A percentile compares a stretch with the other conserved stretches of the same genome.
phyloP scores from a whole-genome alignment of 2,113 vertebrate species.

The Hassar affinis region DNA sequence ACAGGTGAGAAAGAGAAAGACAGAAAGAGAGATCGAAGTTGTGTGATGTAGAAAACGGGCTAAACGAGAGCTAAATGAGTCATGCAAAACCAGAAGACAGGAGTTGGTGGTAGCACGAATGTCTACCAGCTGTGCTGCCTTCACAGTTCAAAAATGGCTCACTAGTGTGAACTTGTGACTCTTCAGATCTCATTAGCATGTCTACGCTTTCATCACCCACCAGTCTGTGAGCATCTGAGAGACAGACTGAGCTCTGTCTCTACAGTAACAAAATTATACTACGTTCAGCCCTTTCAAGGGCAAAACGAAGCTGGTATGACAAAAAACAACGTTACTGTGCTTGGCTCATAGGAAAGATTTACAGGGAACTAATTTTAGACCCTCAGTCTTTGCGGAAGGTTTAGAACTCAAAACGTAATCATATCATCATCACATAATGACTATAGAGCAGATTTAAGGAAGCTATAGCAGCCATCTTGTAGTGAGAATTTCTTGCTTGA shows the following conservation, averaged over 20 bases:
- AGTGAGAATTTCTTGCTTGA: background rate
- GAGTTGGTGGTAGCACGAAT: background rate
- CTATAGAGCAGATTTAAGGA: background rate
- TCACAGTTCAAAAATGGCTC: slow-evolving; percentile 41
- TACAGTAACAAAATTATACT: background rate
- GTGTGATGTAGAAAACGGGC: background rate
- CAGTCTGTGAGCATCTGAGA: background rate
- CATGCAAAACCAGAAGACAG: background rate
- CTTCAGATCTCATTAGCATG: slow-evolving; percentile 34
- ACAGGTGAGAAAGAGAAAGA: background rate
- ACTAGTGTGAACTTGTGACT: slow-evolving; percentile 31
- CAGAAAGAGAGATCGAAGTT: background rate
- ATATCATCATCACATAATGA: slow-evolving; percentile 2
- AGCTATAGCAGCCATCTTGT: background rate
- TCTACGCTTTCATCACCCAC: slow-evolving; percentile 24
- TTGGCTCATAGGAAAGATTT: background rate
- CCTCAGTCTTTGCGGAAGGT: background rate
- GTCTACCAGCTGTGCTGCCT: background rate
- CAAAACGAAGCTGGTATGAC: background rate
- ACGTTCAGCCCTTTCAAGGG: background rate
- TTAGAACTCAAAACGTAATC: slow-evolving; percentile 11
- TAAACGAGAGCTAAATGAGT: background rate
- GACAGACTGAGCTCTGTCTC: background rate
- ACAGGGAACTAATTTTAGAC: background rate
- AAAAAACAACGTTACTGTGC: background rate